Evolutionary conservation across 2,888 invertebrate genomes (phyloP), one percentile per base, ranked within the genome.

Genomic region (Noctua fimbriata): DNA sequence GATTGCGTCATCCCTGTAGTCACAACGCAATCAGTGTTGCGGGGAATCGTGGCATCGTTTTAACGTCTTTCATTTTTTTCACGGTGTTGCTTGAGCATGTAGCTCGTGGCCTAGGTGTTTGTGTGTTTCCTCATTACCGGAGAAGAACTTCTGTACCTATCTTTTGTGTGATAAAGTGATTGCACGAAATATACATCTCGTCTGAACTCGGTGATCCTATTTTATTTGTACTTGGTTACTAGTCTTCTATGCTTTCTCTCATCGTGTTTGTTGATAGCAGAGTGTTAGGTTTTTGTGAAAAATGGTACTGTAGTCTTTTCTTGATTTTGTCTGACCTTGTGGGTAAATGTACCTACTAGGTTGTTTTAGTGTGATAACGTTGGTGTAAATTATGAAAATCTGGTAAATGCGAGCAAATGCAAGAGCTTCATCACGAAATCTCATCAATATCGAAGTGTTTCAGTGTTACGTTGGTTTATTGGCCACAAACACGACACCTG

Each of bases 191-290:
- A 63, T 85, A 82, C 47, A 47, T 74, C 69, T 69, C 58, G 71
- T 41, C 70, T 52, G 32, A 63, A 67, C 52, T 55, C 52, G 18
- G 67, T 24, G 75, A 77, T 79, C 49, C 67, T 28, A 47, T 76
- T 88, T 82, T 73, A 77, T 75, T 81, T 85, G 47, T 41, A 55
- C 86, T 88, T 69, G 63, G 81, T 66, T 69, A 76, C 69, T 12
- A 47, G n/a, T 41, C 36, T 44, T 32, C 75, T 52, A 44, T 49
- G 36, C 6, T 36, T 69, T 69, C 36, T 66, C 44, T 76, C 55
- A n/a, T 47, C 44, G n/a, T 10, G 7, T 36, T 65, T 66, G 36
- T 71, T 71, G 47, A 71, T 65, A 21, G 67, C 5, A 21, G 24
- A 6, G 10, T 66, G n/a, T 7, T 41, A 81, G 58, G 41, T 80